These are phyloP conservation scores for Acromyrmex echinatior DNA, from an alignment of 1,140 invertebrate genomes.

Conservation along the genomic window DNA sequence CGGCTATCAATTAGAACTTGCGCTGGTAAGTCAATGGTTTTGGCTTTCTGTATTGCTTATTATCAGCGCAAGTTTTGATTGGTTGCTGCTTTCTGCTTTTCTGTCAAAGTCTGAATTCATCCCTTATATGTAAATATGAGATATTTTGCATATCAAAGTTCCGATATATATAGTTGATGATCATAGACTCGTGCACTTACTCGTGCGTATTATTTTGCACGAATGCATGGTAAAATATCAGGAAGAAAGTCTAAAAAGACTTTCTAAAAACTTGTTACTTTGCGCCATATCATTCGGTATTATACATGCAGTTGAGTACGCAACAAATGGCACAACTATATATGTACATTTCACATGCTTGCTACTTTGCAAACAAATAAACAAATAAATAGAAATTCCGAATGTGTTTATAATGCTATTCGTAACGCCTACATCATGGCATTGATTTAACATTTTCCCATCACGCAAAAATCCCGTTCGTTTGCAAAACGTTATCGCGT, in stretches of 20 bases:
- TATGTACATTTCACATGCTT: not conserved
- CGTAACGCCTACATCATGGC: not conserved
- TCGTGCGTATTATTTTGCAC: not conserved
- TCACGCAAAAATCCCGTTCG: not conserved
- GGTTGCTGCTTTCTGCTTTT: too few species aligned
- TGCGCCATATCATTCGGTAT: not conserved
- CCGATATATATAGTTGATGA: not conserved
- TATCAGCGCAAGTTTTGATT: too few species aligned
- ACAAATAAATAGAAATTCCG: constrained; percentile 24
- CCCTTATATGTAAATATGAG: too few species aligned
- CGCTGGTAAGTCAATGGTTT: too few species aligned
- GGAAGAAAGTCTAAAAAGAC: not conserved
- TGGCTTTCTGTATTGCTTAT: too few species aligned
- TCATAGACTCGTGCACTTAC: too few species aligned
- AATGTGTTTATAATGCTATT: not conserved
- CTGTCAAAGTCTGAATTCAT: too few species aligned
- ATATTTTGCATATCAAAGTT: not conserved
- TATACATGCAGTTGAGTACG: not conserved
- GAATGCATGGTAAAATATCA: not conserved
- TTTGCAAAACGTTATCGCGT: not conserved
- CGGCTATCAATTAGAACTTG: too few species aligned
- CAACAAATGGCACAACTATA: not conserved
- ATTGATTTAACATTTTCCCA: not conserved
- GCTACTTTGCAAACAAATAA: not conserved
- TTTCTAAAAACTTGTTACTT: not conserved